Evolutionary conservation across 2,113 vertebrate species (phyloP).

Genomic region (Rousettus leschenaultii): DNA sequence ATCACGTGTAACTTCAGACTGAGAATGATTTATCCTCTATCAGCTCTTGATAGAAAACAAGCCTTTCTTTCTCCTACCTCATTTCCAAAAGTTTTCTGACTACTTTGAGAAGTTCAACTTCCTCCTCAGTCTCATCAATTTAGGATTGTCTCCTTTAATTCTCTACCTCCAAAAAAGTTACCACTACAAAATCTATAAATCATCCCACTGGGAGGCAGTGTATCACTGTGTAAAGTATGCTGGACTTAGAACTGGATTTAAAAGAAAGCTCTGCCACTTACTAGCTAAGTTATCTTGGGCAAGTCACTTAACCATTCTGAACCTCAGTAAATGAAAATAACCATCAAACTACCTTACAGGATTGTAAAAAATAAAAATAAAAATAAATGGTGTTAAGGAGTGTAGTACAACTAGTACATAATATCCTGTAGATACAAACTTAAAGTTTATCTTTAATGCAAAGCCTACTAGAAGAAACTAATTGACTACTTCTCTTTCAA

Average conservation of each 20-base stretch:
- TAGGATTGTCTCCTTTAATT: slow-evolving; percentile 4
- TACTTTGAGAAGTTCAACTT: slow-evolving; percentile 38
- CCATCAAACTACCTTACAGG: not conserved
- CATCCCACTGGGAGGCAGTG: slow-evolving; percentile 68
- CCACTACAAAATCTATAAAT: slow-evolving; percentile 56
- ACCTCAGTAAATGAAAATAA: slow-evolving; percentile 25
- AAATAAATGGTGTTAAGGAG: slow-evolving; percentile 2
- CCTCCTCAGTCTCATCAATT: not conserved
- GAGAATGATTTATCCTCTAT: not conserved
- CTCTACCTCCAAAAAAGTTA: not conserved
- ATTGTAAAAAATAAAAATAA: slow-evolving; percentile 32
- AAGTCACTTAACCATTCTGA: slow-evolving; percentile 49
- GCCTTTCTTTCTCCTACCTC: not conserved
- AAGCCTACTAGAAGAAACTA: slow-evolving; percentile 33
- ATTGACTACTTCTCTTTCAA: slow-evolving; percentile 20
- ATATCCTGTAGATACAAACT: not conserved
- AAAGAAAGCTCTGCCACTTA: slow-evolving; percentile 28
- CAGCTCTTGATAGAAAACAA: slow-evolving; percentile 34
- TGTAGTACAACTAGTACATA: not conserved
- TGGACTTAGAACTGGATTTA: slow-evolving; percentile 31
- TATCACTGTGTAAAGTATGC: slow-evolving; percentile 1
- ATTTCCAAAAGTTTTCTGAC: not conserved
- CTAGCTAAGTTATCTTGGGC: slow-evolving; percentile 22
- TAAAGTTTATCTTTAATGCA: slow-evolving; percentile 6
- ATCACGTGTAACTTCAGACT: slow-evolving; percentile 15